Evolutionary conservation across 2,113 vertebrate species (phyloP).

Genomic region (Caretta caretta): DNA sequence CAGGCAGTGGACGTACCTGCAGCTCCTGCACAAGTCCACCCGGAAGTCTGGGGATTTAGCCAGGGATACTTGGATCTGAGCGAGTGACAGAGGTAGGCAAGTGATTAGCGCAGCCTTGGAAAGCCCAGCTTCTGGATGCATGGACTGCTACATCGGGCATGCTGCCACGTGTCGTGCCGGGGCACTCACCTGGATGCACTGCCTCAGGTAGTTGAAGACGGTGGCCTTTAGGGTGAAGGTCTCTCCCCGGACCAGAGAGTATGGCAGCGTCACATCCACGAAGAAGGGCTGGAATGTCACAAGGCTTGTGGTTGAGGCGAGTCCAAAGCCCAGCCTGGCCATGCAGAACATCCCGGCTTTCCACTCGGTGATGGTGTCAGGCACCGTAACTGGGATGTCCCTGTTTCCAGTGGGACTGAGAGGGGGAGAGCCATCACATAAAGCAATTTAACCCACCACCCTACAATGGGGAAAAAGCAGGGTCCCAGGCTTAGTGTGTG

Average conservation of each 20-base stretch:
- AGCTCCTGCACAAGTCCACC: conserved; percentile 42
- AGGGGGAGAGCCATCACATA: not conserved
- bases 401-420: conserved; percentile 65
- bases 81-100: not conserved
- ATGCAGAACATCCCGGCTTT: conserved; percentile 85
- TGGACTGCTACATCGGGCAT: not conserved
- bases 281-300: conserved; percentile 87
- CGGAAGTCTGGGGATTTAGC: conserved; percentile 66
- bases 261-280: conserved; percentile 82
- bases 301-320: conserved; percentile 75
- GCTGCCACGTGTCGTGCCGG: not conserved
- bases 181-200: conserved; percentile 73
- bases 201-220: conserved; percentile 84
- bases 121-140: not conserved
- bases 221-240: conserved; percentile 84
- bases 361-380: conserved; percentile 87
- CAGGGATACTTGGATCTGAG: conserved; percentile 8
- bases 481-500: not conserved
- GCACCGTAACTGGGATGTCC: conserved; percentile 58
- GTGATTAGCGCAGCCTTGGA: not conserved
- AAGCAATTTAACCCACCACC: not conserved
- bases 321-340: conserved; percentile 82
- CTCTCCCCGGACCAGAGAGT: conserved; percentile 85
- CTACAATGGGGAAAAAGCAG: not conserved
- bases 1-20: conserved; percentile 76